Conservation (phyloP, 2,113 vertebrate genomes). For the Lampris megalopsis region DNA sequence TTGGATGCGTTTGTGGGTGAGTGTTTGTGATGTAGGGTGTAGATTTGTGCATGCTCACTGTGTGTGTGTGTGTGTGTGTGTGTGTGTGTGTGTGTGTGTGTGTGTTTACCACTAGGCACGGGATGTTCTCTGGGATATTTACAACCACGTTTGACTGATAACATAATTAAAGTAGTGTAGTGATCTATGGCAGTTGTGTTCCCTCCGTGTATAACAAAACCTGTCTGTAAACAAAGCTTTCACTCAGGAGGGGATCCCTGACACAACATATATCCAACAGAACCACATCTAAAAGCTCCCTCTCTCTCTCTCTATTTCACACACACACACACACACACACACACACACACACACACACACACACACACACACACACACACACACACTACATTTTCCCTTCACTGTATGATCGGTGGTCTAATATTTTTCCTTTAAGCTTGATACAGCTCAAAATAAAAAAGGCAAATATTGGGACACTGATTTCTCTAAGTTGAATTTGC, state of each 20-base stretch:
- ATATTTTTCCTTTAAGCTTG: no score
- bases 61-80: conserved; percentile 16
- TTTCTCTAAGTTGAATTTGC: no score
- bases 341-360: background rate
- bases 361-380: background rate
- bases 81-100: conserved; percentile 35
- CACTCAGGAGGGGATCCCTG: conserved; percentile 54
- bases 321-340: conserved; percentile 19
- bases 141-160: conserved; percentile 74
- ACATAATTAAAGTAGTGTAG: conserved; percentile 77
- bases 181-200: conserved; percentile 67
- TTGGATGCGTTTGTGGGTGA: conserved; percentile 40
- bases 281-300: background rate
- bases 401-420: no score
- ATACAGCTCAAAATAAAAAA: no score
- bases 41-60: background rate
- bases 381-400: background rate
- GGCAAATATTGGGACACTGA: no score
- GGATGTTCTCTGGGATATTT: conserved; percentile 73
- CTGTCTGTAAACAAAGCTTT: conserved; percentile 66
- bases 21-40: conserved; percentile 17
- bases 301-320: no score
- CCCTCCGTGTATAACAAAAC: conserved; percentile 52
- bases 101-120: conserved; percentile 47
- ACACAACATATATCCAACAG: conserved; percentile 58